Base-by-base conservation (phyloP, 2,797 vertebrate genomes). In the Scyliorhinus canicula region DNA sequence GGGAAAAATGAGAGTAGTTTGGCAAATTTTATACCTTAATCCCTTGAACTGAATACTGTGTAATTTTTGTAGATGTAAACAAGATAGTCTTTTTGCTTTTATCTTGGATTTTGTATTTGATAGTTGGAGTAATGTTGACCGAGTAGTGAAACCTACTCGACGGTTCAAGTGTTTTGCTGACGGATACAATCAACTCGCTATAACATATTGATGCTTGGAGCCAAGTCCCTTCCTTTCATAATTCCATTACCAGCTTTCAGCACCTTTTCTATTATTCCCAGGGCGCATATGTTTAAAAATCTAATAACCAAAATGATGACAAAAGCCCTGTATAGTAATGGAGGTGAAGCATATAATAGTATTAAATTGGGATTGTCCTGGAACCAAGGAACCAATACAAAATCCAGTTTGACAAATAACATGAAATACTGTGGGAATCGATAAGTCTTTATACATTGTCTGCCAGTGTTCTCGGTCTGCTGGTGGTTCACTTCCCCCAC, bases 231-330 rank as follows among this genome's bases (percentile, higher is more conserved):
- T 35, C 57, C 60, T 91, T 91, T 91, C 5, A 65, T 91, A 65
- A 91, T 40, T 44, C 88, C 88, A 91, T 91, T 65, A 91, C 60
- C 88, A 91, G 57, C 88, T 91, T 91, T 91, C 88, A 91, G 19
- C 88, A 65, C 57, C n/a, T 65, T 91, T 91, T 65, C 88, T 91
- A 91, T 91, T 65, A 91, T 63, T 91, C 88, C 57, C 88, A 65
- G 57, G n/a, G 57, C 65, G 40, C 88, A 12, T 21, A 91, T 91
- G 6, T n/a, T 52, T 86, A 24, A 91, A 63, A 91, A 26, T 44
- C 88, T 44, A 63, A 63, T 26, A 16, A 57, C 57, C 71, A 44
- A 44, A 52, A 5, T 69, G 67, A 52, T 44, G 3, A 69, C 47
- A 47, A 31, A 52, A 94, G 67, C 19, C 26, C 24, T 31, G 44